Evolutionary conservation across 2,797 vertebrate genomes (phyloP).

Genomic region (Anniella stebbinsi): DNA sequence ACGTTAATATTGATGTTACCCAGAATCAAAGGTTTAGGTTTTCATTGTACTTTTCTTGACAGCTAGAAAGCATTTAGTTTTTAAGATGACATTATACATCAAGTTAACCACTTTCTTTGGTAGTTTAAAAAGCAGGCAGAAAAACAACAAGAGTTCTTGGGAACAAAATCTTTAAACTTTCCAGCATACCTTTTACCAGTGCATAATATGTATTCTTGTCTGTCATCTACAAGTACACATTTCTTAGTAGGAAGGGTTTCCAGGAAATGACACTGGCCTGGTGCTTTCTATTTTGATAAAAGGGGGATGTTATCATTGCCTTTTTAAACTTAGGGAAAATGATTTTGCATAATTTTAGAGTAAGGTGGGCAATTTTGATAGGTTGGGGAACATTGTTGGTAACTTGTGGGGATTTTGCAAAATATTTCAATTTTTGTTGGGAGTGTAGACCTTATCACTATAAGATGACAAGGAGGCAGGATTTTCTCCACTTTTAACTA

Average conservation of each 20-base stretch:
- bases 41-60: slow-evolving; percentile 41
- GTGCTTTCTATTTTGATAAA: not conserved
- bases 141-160: slow-evolving; percentile 45
- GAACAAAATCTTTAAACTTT: slow-evolving; percentile 51
- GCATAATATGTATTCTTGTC: slow-evolving; percentile 55
- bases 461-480: not conserved
- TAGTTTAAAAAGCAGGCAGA: slow-evolving; percentile 49
- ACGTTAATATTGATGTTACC: slow-evolving; percentile 49
- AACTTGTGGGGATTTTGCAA: not conserved
- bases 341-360: not conserved
- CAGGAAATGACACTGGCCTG: not conserved
- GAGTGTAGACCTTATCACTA: not conserved
- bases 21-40: slow-evolving; percentile 59
- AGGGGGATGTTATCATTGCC: not conserved
- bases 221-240: slow-evolving; percentile 17
- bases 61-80: slow-evolving; percentile 48
- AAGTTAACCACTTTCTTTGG: slow-evolving; percentile 53
- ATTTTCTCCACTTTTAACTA: not conserved
- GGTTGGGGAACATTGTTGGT: not conserved
- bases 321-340: not conserved
- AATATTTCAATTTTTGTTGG: not conserved
- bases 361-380: not conserved
- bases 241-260: slow-evolving; percentile 48
- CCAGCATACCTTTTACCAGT: slow-evolving; percentile 42
- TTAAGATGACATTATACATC: slow-evolving; percentile 34